Evolutionary conservation across 2,113 vertebrate genomes (phyloP).

Genomic region (Pluvianellus socialis): DNA sequence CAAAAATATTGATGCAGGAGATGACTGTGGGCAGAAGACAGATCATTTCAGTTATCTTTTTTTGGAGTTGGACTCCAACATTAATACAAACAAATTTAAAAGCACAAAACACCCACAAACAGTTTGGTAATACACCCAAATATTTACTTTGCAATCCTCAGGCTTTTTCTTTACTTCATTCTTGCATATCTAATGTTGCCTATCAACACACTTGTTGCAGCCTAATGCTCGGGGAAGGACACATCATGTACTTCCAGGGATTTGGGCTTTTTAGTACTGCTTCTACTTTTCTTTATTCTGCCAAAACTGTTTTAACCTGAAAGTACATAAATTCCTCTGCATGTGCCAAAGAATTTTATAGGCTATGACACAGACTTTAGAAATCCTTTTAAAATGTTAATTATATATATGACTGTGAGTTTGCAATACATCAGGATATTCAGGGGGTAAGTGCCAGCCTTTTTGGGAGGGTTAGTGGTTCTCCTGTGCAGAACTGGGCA

Average conservation of each 20-base stretch:
- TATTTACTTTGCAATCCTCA: slow-evolving; percentile 18
- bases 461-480: neutral
- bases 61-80: neutral
- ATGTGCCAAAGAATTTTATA: neutral
- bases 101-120: neutral
- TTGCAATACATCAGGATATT: neutral
- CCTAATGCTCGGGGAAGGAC: neutral
- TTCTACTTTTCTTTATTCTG: slow-evolving; percentile 6
- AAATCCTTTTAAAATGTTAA: neutral
- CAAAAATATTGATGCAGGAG: slow-evolving; percentile 35
- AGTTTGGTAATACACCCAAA: slow-evolving; percentile 27
- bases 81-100: neutral
- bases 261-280: neutral
- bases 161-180: neutral
- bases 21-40: neutral
- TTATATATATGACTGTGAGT: neutral
- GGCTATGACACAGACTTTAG: neutral
- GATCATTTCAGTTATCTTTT: slow-evolving; percentile 13
- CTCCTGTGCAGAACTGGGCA: neutral
- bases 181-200: neutral
- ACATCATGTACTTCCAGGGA: neutral
- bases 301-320: neutral
- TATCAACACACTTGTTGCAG: neutral
- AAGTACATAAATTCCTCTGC: neutral
- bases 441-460: neutral